Conservation (phyloP, 2,113 vertebrate species). For the Benitochromis conjunctus region DNA sequence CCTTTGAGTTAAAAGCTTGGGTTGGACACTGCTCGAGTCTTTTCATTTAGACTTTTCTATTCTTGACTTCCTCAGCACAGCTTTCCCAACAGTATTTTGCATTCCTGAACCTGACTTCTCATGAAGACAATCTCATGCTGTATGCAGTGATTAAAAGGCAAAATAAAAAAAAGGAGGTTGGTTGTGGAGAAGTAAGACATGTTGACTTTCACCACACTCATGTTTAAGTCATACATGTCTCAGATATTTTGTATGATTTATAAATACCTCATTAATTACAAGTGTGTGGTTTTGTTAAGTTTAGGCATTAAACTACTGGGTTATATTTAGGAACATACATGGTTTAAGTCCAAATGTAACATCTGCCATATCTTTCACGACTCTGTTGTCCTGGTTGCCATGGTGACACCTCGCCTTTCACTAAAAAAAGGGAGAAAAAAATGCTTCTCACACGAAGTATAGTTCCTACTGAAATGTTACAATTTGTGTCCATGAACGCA, state of each 20-base stretch:
- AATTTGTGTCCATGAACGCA: rapidly evolving
- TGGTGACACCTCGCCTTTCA: not conserved
- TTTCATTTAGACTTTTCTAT: too few relatives aligned
- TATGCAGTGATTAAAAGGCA: not conserved
- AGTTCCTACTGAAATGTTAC: not conserved
- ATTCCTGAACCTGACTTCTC: not conserved
- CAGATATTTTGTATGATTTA: not conserved
- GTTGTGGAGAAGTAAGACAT: not conserved
- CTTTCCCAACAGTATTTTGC: not conserved
- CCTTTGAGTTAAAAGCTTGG: too few relatives aligned
- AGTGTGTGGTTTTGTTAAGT: not conserved
- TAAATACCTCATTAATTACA: rapidly evolving
- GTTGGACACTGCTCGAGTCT: too few relatives aligned
- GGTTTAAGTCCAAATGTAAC: not conserved
- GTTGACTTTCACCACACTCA: not conserved
- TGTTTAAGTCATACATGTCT: not conserved
- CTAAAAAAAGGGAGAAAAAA: too few relatives aligned
- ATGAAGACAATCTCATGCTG: not conserved
- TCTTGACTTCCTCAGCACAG: not conserved
- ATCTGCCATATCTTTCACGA: not conserved
- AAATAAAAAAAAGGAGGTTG: not conserved
- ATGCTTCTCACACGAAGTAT: too few relatives aligned
- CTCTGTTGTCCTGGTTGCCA: not conserved
- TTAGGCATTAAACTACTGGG: not conserved
- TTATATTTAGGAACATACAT: not conserved